Evolutionary conservation across 2,888 invertebrate species (phyloP), one percentile per base, ranked within the genome.

Genomic region (Clistopyga incitator): DNA sequence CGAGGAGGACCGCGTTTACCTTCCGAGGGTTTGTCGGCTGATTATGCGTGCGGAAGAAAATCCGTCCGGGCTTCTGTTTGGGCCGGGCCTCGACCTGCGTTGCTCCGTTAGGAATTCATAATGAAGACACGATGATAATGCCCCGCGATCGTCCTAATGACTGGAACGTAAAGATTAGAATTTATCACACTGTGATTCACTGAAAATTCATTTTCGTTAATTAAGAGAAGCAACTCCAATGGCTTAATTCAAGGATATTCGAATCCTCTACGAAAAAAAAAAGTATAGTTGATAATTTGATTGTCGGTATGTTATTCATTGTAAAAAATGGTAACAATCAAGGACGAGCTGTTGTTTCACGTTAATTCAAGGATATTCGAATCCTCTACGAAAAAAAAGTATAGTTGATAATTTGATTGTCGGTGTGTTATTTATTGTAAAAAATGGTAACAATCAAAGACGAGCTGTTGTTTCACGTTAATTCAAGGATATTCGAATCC

Each of bases 21-120:
- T 18, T 11, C 18, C 64, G n/a, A 52, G 23, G 18, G 23, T 75
- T 38, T 29, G 15, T 13, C 8, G 13, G 38, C 13, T 64, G 64
- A 75, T 75, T 75, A 64, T 75, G 64, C 50, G n/a, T 38, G 20
- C n/a, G 64, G 29, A 42, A 56, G 29, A 74, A 47, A 13, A 68
- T 50, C 45, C 42, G 20, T 34, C 20, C 38, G 3, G 42, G 20
- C 20, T 18, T 38, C 1, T 11, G 11, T 20, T 18, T 18, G 64
- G 61, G 18, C 18, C 11, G 20, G 3, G 20, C 20, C 20, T 13
- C 34, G 38, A 64, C 18, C 64, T 38, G 61, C 10, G 64, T 20
- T 38, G 3, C 2, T 18, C 38, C 64, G 64, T 20, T 20, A n/a
- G 64, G 20, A 20, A 64, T 64, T 11, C n/a, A 0, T 34, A 47